phyloP scores from a whole-genome alignment of 2,113 vertebrate species.

The Lasiurus borealis region DNA sequence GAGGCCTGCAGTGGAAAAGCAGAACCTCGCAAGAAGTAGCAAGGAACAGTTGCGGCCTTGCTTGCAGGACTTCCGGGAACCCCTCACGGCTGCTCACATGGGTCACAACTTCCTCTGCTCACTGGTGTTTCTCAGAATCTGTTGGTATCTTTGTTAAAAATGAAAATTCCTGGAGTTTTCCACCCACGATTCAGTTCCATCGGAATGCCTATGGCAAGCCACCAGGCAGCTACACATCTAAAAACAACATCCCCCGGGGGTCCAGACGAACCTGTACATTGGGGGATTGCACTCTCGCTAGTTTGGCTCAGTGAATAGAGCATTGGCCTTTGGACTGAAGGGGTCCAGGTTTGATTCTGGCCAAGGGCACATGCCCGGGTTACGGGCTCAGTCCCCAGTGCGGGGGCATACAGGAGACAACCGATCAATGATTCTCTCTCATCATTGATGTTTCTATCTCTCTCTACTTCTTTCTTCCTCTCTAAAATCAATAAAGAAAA shows the following conservation, averaged over 20 bases:
- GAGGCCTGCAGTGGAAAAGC: not conserved
- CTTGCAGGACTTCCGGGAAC: not conserved
- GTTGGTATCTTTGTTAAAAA: not conserved
- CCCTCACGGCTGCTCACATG: accelerated
- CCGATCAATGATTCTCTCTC: too few species aligned
- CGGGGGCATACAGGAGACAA: too few species aligned
- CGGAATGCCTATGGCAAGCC: not conserved
- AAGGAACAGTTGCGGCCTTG: not conserved
- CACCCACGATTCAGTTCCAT: not conserved
- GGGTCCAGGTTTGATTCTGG: too few species aligned
- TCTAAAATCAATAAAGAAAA: too few species aligned
- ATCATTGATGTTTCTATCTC: too few species aligned
- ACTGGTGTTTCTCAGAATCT: not conserved
- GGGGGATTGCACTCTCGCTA: not conserved
- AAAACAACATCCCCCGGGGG: too few species aligned
- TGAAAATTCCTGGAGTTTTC: not conserved
- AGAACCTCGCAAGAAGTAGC: not conserved
- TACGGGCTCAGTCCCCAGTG: too few species aligned
- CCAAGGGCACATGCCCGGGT: too few species aligned
- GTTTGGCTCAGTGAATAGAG: too few species aligned
- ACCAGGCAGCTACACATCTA: not conserved
- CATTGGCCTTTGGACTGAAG: too few species aligned
- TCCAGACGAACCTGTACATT: not conserved
- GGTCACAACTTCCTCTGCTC: not conserved
- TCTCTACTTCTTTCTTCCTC: too few species aligned